phyloP scores from a whole-genome alignment of 2,888 invertebrate species.

The Caenorhabditis drosophilae region DNA sequence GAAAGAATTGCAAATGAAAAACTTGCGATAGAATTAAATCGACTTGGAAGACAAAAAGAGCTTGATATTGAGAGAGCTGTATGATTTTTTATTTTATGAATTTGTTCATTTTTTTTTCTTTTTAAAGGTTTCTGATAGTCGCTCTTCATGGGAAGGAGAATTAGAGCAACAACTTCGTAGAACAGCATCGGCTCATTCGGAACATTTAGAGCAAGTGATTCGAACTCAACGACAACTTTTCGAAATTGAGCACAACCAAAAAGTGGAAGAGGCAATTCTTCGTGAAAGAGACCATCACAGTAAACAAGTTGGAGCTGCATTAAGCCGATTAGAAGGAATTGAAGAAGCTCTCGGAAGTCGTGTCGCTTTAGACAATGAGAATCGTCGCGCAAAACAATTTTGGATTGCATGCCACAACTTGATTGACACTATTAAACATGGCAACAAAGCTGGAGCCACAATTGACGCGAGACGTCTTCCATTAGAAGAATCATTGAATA shows the following conservation, averaged over 20 bases:
- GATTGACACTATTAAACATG: conserved; percentile 76
- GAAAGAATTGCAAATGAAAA: conserved; percentile 72
- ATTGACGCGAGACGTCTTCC: conserved; percentile 65
- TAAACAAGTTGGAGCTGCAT: conserved; percentile 78
- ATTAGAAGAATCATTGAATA: conserved; percentile 48
- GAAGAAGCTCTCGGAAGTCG: conserved; percentile 77
- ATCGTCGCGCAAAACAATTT: conserved; percentile 79
- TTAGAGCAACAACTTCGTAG: conserved; percentile 81
- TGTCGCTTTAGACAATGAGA: conserved; percentile 70
- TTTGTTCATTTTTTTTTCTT: too few species aligned
- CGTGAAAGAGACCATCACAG: conserved; percentile 78
- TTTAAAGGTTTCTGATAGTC: conserved; percentile 33
- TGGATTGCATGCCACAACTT: conserved; percentile 93
- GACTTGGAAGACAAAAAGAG: conserved; percentile 43
- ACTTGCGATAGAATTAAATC: conserved; percentile 77
- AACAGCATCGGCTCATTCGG: conserved; percentile 85
- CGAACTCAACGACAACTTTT: conserved; percentile 75
- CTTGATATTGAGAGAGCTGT: conserved; percentile 56
- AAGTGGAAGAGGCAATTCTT: conserved; percentile 75
- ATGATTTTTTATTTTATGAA: conserved; percentile 7
- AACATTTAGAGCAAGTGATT: conserved; percentile 75
- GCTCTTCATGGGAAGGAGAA: conserved; percentile 73
- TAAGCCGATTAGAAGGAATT: conserved; percentile 80
- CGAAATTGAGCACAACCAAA: conserved; percentile 70
- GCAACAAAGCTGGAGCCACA: conserved; percentile 71